phyloP scores from a whole-genome alignment of 2,113 vertebrate species.

The Platichthys flesus region DNA sequence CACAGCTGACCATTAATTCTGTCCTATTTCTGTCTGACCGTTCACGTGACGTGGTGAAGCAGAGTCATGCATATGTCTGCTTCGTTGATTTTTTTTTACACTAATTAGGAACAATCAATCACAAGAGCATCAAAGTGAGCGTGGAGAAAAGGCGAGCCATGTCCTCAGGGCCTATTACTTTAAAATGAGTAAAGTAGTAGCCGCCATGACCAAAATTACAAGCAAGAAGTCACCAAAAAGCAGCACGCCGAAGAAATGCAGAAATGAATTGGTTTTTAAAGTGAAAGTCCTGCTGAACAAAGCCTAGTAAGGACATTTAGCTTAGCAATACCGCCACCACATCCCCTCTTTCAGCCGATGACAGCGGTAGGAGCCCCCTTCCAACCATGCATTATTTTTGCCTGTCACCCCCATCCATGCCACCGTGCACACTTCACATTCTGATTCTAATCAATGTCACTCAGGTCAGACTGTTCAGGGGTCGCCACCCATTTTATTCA shows the following conservation, averaged over 20 bases:
- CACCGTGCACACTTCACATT: constrained; percentile 80
- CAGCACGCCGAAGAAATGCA: constrained; percentile 27
- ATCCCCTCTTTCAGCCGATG: constrained; percentile 44
- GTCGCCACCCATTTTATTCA: constrained; percentile 72
- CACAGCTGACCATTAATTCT: constrained; percentile 76
- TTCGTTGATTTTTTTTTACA: constrained; percentile 33
- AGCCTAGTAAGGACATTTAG: constrained; percentile 44
- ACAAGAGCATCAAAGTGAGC: constrained; percentile 58
- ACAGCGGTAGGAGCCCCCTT: constrained; percentile 45
- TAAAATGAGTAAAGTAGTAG: constrained; percentile 46
- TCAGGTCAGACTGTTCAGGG: constrained; percentile 80
- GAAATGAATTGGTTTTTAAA: constrained; percentile 29
- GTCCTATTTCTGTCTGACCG: constrained; percentile 76
- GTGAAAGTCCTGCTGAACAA: constrained; percentile 30
- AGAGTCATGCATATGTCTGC: constrained; percentile 40
- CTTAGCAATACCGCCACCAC: constrained; percentile 67
- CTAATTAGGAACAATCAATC: constrained; percentile 66
- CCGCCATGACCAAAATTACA: constrained; percentile 58
- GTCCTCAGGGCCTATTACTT: constrained; percentile 32
- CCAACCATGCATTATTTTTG: constrained; percentile 68
- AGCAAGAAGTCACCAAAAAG: constrained; percentile 30
- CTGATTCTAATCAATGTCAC: constrained; percentile 85
- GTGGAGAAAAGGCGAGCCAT: constrained; percentile 22
- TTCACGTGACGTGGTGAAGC: constrained; percentile 51
- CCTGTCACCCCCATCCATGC: constrained; percentile 66